A percentile compares a stretch with the other conserved stretches of the same genome.
Conservation (phyloP, 2,113 vertebrate genomes). For the Hypomesus transpacificus region DNA sequence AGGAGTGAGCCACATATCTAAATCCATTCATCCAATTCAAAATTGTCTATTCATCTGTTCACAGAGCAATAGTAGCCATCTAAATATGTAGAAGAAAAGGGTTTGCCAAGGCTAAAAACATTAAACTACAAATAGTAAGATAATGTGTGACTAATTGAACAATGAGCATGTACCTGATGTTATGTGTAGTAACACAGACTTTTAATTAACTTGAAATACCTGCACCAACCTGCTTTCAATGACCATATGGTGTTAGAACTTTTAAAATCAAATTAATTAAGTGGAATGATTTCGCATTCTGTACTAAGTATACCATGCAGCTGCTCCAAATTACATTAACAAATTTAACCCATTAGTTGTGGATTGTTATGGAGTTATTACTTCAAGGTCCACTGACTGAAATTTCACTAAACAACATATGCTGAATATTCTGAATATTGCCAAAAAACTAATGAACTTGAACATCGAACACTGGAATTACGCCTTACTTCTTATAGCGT, state of each 20-base stretch:
- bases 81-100: conserved; percentile 3
- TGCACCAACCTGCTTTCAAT: conserved; percentile 36
- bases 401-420: neutral
- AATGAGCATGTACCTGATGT: conserved; percentile 33
- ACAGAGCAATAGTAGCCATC: neutral
- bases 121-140: conserved; percentile 34
- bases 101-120: conserved; percentile 20
- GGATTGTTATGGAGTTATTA: conserved; percentile 28
- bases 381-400: conserved; percentile 20
- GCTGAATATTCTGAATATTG: neutral
- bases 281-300: conserved; percentile 40
- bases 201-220: conserved; percentile 49
- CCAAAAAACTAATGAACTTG: neutral
- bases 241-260: conserved; percentile 52
- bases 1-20: neutral
- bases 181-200: conserved; percentile 35
- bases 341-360: conserved; percentile 39
- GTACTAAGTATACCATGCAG: conserved; percentile 34
- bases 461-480: too few species aligned
- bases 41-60: conserved; percentile 14
- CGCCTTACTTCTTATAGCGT: too few species aligned
- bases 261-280: conserved; percentile 45
- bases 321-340: conserved; percentile 46
- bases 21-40: neutral
- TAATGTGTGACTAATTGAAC: conserved; percentile 52